Evolutionary conservation across 2,797 vertebrate species (phyloP), one percentile per base, ranked within the genome.

Genomic region (Tokudaia tokunoshimensis): DNA sequence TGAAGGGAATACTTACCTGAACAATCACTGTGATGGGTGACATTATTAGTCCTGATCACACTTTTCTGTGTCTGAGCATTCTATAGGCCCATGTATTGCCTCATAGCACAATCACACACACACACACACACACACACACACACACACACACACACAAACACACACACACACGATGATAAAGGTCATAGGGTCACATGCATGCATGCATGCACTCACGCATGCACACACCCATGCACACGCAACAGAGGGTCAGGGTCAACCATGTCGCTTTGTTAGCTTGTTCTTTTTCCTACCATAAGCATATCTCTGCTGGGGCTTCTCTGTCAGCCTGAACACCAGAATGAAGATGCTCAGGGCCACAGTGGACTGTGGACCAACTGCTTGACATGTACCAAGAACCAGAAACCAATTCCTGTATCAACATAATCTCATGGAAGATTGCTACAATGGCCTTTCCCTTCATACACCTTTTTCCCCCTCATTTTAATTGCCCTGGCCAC

Each of bases 161-260:
- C 57, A 57, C 37, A 89, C 22, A 37, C 67, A 70, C 67, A n/a
- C 0, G 34, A 72, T 72, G 67, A 72, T 37, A 37, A 63, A 31
- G 37, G 29, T 63, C 37, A 63, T 63, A 44, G 59, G 22, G n/a
- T 29, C 80, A 41, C 52, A 80, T 1, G 2, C 19, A 37, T 1
- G 0, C 52, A 8, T 2, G 3, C 20, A 14, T 4, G 4, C 50
- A n/a, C 17, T 2, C 26, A 44, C 1, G 0, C 6, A 7, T 34
- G 22, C 22, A 26, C 14, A 11, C 29, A 20, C 15, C 0, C 15
- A 41, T 2, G 26, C 9, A 24, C 17, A 26, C 1, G 15, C 31
- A 44, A 19, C 91, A 83, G 59, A 80, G 78, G 10, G 22, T 26
- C 52, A 80, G 78, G 10, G 22, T 26, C 52, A 29, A 37, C 31